Evolutionary conservation across 92 coral and sea anemone genomes (phyloP).

Genomic region (Diadumene lineata): DNA sequence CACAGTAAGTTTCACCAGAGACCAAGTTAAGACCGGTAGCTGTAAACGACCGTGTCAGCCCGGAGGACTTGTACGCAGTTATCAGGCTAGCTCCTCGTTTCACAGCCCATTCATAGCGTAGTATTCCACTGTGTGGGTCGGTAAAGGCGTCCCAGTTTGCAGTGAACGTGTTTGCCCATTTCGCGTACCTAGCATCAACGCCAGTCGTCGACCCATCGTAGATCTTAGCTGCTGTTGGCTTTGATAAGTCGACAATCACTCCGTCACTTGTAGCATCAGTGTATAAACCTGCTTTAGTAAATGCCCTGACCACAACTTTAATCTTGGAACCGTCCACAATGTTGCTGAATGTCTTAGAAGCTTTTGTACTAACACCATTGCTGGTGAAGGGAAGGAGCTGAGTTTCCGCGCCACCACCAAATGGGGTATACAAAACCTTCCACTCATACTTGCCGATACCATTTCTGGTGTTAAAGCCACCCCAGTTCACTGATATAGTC

Average conservation of each 20-base stretch:
- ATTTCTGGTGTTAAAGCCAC: constrained; percentile 72
- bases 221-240: constrained; percentile 65
- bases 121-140: constrained; percentile 75
- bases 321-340: constrained; percentile 70
- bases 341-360: constrained; percentile 45
- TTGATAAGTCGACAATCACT: constrained; percentile 70
- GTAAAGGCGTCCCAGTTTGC: constrained; percentile 81
- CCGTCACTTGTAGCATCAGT: constrained; percentile 77
- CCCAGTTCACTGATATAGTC: constrained; percentile 76
- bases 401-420: constrained; percentile 33
- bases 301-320: constrained; percentile 55
- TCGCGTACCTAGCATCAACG: constrained; percentile 60
- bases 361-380: constrained; percentile 52
- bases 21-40: constrained; percentile 69
- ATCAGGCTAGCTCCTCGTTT: constrained; percentile 73
- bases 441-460: constrained; percentile 77
- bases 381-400: constrained; percentile 54
- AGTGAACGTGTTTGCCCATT: constrained; percentile 76
- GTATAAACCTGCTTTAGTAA: constrained; percentile 77
- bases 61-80: constrained; percentile 53
- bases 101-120: constrained; percentile 73
- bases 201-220: constrained; percentile 67
- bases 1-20: constrained; percentile 78
- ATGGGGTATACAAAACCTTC: constrained; percentile 54
- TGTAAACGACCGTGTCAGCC: constrained; percentile 48